phyloP scores from a whole-genome alignment of 2,797 vertebrate species.

The Podargus strigoides region DNA sequence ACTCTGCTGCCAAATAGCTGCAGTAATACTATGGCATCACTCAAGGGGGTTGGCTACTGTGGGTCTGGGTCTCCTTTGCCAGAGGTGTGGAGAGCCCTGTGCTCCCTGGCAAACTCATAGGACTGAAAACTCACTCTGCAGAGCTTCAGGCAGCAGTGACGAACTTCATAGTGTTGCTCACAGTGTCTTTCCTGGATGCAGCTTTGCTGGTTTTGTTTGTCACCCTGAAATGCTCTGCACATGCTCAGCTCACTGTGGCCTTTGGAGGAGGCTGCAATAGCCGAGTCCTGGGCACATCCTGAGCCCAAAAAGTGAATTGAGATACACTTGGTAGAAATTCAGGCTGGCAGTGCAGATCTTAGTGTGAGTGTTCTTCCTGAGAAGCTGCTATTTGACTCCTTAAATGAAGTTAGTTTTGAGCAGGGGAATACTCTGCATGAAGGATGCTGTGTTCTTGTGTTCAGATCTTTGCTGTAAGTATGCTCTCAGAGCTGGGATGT shows the following conservation, averaged over 20 bases:
- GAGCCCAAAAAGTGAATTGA: neutral
- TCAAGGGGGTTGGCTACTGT: fast-evolving
- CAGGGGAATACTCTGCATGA: neutral
- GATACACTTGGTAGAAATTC: neutral
- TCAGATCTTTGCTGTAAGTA: neutral
- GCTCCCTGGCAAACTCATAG: neutral
- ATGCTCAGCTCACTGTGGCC: neutral
- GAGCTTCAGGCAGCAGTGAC: neutral
- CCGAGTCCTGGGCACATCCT: neutral
- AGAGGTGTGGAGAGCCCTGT: neutral
- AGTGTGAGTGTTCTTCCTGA: neutral
- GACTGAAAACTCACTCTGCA: neutral
- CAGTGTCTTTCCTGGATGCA: neutral
- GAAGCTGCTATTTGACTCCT: neutral
- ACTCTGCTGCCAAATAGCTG: neutral
- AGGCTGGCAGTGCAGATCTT: neutral
- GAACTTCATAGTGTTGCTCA: neutral
- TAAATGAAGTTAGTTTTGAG: neutral
- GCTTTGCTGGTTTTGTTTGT: neutral
- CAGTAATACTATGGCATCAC: neutral
- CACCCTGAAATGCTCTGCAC: neutral
- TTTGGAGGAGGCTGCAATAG: neutral
- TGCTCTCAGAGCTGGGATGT: neutral
- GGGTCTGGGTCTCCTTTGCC: neutral
- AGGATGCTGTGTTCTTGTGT: neutral